phyloP scores from a whole-genome alignment of 2,797 vertebrate species.

The Coreius guichenoti region DNA sequence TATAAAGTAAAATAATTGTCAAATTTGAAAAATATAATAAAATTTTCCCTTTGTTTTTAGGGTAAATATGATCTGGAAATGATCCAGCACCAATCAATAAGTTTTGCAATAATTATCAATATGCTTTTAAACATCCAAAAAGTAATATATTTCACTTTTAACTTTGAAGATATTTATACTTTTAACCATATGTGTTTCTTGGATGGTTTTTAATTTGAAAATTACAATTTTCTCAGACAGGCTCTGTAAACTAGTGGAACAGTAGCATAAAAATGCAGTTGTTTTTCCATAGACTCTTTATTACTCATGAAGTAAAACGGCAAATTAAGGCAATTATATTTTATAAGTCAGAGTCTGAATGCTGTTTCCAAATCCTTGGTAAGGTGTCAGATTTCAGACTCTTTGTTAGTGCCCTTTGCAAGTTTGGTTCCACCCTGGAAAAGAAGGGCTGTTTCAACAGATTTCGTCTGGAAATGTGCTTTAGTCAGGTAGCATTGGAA shows the following conservation, averaged over 20 bases:
- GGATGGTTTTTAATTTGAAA: not conserved
- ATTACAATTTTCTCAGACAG: not conserved
- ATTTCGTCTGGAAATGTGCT: not conserved
- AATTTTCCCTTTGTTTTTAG: not conserved
- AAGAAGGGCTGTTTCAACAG: not conserved
- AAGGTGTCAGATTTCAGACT: slow-evolving; percentile 50
- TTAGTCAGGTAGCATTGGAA: not conserved
- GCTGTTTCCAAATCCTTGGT: not conserved
- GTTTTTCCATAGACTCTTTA: not conserved
- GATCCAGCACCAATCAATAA: not conserved
- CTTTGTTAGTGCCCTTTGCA: slow-evolving; percentile 8
- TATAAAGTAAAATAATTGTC: not conserved
- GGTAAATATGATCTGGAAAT: not conserved
- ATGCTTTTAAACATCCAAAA: not conserved
- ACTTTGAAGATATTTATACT: not conserved
- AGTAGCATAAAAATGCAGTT: not conserved
- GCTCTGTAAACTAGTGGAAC: not conserved
- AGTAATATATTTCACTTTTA: not conserved
- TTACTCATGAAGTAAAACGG: slow-evolving; percentile 14
- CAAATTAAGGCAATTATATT: slow-evolving; percentile 42
- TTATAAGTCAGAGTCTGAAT: slow-evolving; percentile 38
- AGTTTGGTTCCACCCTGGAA: not conserved
- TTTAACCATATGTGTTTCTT: not conserved
- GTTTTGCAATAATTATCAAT: not conserved
- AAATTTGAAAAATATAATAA: not conserved